These are phyloP conservation scores for cat (Felis catus) DNA, from an alignment of 2,113 vertebrate genomes.

Conservation along the genomic window DNA sequence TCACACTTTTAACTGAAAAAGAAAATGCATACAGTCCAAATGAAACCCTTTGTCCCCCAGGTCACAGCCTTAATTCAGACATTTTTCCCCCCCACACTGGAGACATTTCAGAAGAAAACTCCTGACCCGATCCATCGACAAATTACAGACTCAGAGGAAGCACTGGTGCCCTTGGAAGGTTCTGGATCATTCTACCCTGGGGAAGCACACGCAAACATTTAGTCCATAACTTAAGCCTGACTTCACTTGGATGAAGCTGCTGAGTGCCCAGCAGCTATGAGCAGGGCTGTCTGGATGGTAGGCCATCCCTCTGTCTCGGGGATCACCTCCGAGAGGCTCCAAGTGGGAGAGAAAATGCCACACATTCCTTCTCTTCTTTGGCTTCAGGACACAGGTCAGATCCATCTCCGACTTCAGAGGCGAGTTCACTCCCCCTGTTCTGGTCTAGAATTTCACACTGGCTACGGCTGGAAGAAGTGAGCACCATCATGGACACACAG, in stretches of 20 bases:
- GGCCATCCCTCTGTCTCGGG: background rate
- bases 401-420: background rate
- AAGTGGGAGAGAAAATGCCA: background rate
- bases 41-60: background rate
- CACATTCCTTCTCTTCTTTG: background rate
- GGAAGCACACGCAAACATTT: constrained; percentile 40
- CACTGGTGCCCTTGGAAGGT: background rate
- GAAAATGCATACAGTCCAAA: background rate
- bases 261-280: background rate
- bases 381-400: background rate
- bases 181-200: constrained; percentile 43
- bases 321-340: background rate
- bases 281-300: background rate
- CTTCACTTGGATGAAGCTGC: background rate
- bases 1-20: background rate
- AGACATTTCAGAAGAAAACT: constrained; percentile 4
- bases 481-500: background rate
- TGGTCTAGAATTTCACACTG: constrained; percentile 18
- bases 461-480: fast-evolving
- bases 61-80: background rate
- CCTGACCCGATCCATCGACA: background rate
- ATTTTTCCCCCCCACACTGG: background rate
- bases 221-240: constrained; percentile 51
- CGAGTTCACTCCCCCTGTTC: background rate
- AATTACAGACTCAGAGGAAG: constrained; percentile 49